phyloP scores from a whole-genome alignment of 2,113 vertebrate genomes.

The Lagopus leucura region DNA sequence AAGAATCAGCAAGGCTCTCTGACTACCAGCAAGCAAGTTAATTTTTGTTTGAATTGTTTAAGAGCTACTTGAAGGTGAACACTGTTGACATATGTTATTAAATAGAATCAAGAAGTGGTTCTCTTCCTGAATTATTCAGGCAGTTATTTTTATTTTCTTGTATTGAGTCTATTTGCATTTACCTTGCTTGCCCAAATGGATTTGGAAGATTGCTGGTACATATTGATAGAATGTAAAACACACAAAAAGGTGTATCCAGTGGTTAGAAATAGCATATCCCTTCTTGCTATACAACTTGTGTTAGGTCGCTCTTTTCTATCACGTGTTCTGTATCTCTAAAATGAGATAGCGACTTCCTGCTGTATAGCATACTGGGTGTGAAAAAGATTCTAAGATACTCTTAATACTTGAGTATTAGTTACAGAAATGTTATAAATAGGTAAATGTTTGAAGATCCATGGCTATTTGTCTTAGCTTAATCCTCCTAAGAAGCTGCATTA shows the following conservation, averaged over 20 bases:
- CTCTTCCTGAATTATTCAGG: neutral
- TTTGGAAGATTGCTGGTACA: neutral
- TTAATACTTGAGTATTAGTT: neutral
- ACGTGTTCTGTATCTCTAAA: neutral
- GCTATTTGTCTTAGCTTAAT: neutral
- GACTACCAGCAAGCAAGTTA: neutral
- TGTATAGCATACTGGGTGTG: neutral
- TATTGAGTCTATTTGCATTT: neutral
- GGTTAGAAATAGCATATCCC: neutral
- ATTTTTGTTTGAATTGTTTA: neutral
- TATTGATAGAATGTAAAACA: neutral
- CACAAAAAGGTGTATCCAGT: neutral
- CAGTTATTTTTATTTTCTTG: neutral
- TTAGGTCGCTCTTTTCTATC: neutral
- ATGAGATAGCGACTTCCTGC: neutral
- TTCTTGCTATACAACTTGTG: neutral
- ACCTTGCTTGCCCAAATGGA: neutral
- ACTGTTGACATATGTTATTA: neutral
- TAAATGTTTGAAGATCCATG: neutral
- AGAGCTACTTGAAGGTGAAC: neutral
- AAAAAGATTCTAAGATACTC: neutral
- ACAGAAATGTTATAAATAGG: neutral
- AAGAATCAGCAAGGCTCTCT: neutral
- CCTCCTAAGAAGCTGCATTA: neutral
- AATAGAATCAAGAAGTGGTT: neutral